Percentiles rank a stretch among this genome's conserved stretches.
Conservation (phyloP, 2,113 vertebrate genomes). For the Neodon shergylaensis region DNA sequence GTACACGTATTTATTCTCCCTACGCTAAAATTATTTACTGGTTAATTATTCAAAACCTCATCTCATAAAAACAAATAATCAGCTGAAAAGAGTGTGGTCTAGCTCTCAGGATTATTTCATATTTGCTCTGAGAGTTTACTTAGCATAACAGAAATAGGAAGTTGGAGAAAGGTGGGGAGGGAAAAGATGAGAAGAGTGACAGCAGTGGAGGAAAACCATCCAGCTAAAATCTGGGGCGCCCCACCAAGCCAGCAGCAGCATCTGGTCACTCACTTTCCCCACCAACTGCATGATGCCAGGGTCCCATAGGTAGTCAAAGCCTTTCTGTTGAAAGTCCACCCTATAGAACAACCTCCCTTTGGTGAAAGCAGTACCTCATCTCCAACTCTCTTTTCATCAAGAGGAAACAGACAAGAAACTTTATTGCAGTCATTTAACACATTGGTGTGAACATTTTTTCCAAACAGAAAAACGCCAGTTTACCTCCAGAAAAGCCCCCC, state of each 20-base stretch:
- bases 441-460: conserved; percentile 70
- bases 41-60: conserved; percentile 51
- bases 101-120: conserved; percentile 30
- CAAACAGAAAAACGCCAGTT: conserved; percentile 54
- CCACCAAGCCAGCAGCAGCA: not conserved
- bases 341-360: conserved; percentile 50
- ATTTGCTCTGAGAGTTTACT: conserved; percentile 16
- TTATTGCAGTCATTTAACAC: conserved; percentile 77
- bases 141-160: not conserved
- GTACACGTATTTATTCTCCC: not conserved
- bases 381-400: conserved; percentile 46
- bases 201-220: not conserved
- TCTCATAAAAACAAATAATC: conserved; percentile 45
- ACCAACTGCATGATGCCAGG: not conserved
- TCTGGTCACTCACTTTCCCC: conserved; percentile 22
- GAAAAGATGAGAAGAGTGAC: not conserved
- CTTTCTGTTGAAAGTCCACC: conserved; percentile 33
- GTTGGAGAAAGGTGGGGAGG: not conserved
- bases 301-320: not conserved
- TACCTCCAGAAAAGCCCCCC: conserved; percentile 12
- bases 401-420: conserved; percentile 74
- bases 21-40: conserved; percentile 26
- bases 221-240: not conserved
- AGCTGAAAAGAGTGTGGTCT: not conserved
- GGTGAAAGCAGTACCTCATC: conserved; percentile 25